Base-by-base conservation (phyloP, 2,888 invertebrate genomes). In the Xestia rhomboidea region DNA sequence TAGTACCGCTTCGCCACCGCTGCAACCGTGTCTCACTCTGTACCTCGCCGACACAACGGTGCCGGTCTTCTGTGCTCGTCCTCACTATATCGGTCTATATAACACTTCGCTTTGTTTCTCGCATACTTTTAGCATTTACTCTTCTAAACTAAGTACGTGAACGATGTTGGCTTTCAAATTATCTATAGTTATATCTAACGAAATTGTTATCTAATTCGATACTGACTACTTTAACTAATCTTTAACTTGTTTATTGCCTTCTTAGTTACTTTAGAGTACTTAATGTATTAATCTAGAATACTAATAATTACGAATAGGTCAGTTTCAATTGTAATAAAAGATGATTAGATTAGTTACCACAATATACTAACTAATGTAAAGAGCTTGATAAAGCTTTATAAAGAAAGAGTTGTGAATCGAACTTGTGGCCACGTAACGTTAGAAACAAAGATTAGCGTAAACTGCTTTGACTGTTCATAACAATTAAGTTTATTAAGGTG, bases 331-430 rank as follows among this genome's bases (percentile, higher is more conserved):
- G 90, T 92, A 91, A 89, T 88, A 88, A 80, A 90, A 90, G 85
- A 89, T 91, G 90, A 88, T 91, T 93, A 94, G 91, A 90, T 69
- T 93, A 93, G 90, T 91, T 91, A 93, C 85, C 91, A 93, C 90
- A 87, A 87, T 89, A 93, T 93, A 93, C 91, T 93, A 89, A 93
- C 91, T 95, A 95, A 95, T 95, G 93, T 96, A 95, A 96, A 93
- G 96, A 96, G 96, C 96, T 96, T 96, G 93, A 95, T 92, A 91
- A 96, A 96, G 96, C 96, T 96, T 96, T 96, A 96, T 96, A 93
- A 94, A 93, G 93, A 95, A 78, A 96, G 96, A 94, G 96, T 96
- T 96, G 96, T 96, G 96, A 96, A 96, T 95, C 95, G 95, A 96
- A 96, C 95, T 93, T 95, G 95, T 95, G 96, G 96, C 96, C 96